Base-by-base conservation (phyloP, 2,113 vertebrate genomes). In the Microcebus murinus region DNA sequence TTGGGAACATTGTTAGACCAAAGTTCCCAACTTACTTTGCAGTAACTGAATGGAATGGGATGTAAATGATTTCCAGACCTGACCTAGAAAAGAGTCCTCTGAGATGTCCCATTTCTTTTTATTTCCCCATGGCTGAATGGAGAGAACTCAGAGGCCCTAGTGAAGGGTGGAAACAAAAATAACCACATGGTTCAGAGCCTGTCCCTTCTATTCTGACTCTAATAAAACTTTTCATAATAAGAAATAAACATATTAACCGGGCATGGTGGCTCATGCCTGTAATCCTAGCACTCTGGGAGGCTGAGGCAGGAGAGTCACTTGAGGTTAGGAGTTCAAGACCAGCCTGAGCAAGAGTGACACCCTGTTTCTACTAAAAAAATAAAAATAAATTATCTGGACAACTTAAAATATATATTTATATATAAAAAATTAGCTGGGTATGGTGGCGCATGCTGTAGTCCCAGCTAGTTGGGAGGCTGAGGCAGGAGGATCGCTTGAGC, bases 31-130 rank as follows among this genome's bases (percentile, higher is more conserved):
- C 1, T 4, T 61, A 15, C 23, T 86, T 67, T 88, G 36, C 55
- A 91, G 77, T 57, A 57, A 52, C 18, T 70, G 59, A 90, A 42
- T 77, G 45, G 4, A 59, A 74, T 71, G 14, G 45, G 48, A 42
- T 63, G n/a, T 29, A 73, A 79, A 42, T 61, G 52, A 45, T 93
- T 91, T 90, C 63, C 39, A 94, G 31, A 63, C 8, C 4, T 83
- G 50, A 74, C 13, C 12, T 4, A 4, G 61, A 70, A 85, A 65
- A 50, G 12, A 21, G 48, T 90, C 70, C 59, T 82, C 79, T 31
- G 34, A 65, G 42, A 94, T 57, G 76, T 89, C 73, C 18, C 14
- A 34, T 82, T 95, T 93, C 18, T 55, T 92, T 52, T 93, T 87
- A 36, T 63, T 21, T 79, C 6, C 71, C 15, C 50, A 0, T 50